phyloP scores from a whole-genome alignment of 37 sponge, comb jelly and placozoan species.

The Beroe forskalii region DNA sequence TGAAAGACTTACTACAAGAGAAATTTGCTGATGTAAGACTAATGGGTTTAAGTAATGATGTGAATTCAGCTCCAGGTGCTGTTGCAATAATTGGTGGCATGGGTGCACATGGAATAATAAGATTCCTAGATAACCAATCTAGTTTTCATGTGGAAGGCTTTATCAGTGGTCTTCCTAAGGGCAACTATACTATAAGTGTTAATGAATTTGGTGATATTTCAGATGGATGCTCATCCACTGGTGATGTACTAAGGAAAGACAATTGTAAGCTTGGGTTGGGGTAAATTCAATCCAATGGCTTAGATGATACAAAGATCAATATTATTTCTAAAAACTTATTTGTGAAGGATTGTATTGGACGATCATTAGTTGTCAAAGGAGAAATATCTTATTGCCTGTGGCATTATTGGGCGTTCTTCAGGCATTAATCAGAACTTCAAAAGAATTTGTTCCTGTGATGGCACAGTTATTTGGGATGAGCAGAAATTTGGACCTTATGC shows the following conservation, averaged over 20 bases:
- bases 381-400: conserved; percentile 2
- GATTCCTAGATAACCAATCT: background rate
- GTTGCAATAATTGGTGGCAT: conserved; percentile 56
- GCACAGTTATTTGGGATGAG: conserved; percentile 59
- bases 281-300: background rate
- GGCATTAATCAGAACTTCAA: conserved; percentile 5
- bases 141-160: conserved; percentile 14
- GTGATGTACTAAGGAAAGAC: background rate
- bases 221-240: conserved; percentile 39
- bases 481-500: conserved; percentile 38
- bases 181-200: background rate
- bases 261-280: conserved; percentile 9
- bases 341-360: conserved; percentile 11
- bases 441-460: conserved; percentile 61
- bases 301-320: background rate
- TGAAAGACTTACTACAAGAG: background rate
- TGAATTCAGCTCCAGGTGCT: background rate
- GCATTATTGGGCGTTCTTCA: conserved; percentile 43
- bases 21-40: background rate
- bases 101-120: background rate
- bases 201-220: conserved; percentile 61
- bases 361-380: conserved; percentile 40
- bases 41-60: background rate
- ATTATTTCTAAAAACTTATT: background rate
- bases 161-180: background rate